Conservation (phyloP, 1,140 invertebrate genomes). For the Drosophila mayri region DNA sequence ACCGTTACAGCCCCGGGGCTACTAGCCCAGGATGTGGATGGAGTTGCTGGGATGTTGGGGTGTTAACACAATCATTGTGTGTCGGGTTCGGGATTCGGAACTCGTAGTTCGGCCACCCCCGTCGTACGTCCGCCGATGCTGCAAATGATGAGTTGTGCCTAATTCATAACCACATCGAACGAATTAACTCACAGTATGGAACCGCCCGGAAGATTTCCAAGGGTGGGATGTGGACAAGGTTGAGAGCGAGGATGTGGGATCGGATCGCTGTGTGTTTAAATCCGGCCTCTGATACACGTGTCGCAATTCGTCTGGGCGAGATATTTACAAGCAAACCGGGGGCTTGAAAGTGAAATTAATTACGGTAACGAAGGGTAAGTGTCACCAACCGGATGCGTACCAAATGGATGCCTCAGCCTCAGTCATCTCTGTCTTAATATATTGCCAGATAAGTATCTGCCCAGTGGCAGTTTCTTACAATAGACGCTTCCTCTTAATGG, state of each 20-base stretch:
- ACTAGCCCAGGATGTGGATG: slow-evolving; percentile 21
- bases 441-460: slow-evolving; percentile 51
- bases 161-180: slow-evolving; percentile 84
- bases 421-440: slow-evolving; percentile 37
- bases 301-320: slow-evolving; percentile 73
- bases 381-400: slow-evolving; percentile 57
- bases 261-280: slow-evolving; percentile 50
- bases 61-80: slow-evolving; percentile 76
- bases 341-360: slow-evolving; percentile 64
- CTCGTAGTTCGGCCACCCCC: slow-evolving; percentile 37
- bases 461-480: slow-evolving; percentile 38
- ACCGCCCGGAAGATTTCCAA: slow-evolving; percentile 34
- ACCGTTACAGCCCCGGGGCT: slow-evolving; percentile 38
- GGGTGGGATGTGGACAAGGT: slow-evolving; percentile 7
- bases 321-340: slow-evolving; percentile 59
- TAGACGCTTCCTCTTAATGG: slow-evolving; percentile 24
- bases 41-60: slow-evolving; percentile 49
- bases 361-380: slow-evolving; percentile 60
- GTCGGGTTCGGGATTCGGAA: slow-evolving; percentile 49
- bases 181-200: slow-evolving; percentile 76
- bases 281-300: slow-evolving; percentile 68
- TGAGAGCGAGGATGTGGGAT: slow-evolving; percentile 24
- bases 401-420: slow-evolving; percentile 43
- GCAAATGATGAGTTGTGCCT: slow-evolving; percentile 83
- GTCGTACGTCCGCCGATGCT: slow-evolving; percentile 50